A percentile compares a stretch with the other conserved stretches of the same genome.
Conservation (phyloP, 2,113 vertebrate genomes). For the Callocephalon fimbriatum region DNA sequence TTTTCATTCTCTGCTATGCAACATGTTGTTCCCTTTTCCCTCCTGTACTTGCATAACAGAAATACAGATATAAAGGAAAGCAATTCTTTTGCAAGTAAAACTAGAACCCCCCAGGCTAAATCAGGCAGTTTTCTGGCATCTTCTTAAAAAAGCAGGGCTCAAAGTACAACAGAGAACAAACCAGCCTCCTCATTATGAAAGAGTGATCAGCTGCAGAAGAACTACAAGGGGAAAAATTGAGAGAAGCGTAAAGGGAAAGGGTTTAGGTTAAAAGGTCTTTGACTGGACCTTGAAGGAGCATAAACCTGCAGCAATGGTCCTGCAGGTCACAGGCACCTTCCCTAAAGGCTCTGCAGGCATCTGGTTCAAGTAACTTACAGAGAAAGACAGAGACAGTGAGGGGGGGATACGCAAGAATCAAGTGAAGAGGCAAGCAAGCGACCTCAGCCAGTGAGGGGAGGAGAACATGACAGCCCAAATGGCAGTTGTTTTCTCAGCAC, state of each 20-base stretch:
- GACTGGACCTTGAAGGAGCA: not conserved
- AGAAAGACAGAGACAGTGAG: not conserved
- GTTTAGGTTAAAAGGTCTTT: not conserved
- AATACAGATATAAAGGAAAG: not conserved
- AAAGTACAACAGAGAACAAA: constrained; percentile 25
- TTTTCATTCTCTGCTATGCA: not conserved
- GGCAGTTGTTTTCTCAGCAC: not conserved
- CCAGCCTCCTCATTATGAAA: not conserved
- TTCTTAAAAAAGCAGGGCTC: constrained; percentile 22
- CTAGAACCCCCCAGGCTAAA: constrained; percentile 40
- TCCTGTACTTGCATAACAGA: not conserved
- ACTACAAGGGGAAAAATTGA: not conserved
- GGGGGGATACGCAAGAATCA: not conserved
- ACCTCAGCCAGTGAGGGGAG: not conserved
- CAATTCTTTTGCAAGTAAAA: constrained; percentile 38
- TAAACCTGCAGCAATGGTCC: not conserved
- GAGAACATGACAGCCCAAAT: not conserved
- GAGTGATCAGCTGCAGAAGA: not conserved
- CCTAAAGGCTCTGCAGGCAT: not conserved
- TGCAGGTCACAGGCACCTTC: not conserved
- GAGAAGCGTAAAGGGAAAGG: not conserved
- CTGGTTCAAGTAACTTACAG: not conserved
- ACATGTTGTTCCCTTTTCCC: not conserved
- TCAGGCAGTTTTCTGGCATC: constrained; percentile 16
- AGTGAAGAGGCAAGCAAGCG: not conserved